Evolutionary conservation across 2,888 invertebrate genomes (phyloP), one percentile per base, ranked within the genome.

Genomic region (Agrochola litura): DNA sequence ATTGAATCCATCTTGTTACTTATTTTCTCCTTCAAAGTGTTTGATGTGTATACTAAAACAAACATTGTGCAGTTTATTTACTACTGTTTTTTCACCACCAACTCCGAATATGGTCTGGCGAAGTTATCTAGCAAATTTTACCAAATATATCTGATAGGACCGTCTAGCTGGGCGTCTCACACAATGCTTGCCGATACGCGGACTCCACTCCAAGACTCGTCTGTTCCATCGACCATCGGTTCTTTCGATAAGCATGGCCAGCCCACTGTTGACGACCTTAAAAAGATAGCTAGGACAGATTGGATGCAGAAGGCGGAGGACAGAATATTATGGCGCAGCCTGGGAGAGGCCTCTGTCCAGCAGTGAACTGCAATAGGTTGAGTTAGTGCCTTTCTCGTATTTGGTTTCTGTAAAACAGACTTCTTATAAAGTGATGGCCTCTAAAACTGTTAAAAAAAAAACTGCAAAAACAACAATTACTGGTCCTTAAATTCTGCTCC

Each of bases 401-500:
- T 22, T 14, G 9, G 19, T 30, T 9, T 10, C 30, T 1, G 9
- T 16, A 43, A 65, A 65, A 43, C 5, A 41, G 41, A 64, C 10
- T 65, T 64, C 14, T n/a, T 25, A 14, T 41, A n/a, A 14, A n/a
- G 22, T n/a, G 14, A 30, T 60, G 6, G 14, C 25, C 16, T 30
- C 30, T 19, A 16, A 19, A 30, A 30, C 16, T 30, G 19, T 25
- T n/a, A n/a, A n/a, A n/a, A 63, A 58, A 22, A 61, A 61, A 16
- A 12, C 6, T 49, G 4, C 14, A 43, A 30, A 22, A 52, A 56
- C 22, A 52, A 65, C 12, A 0, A 64, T 54, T 43, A 61, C 9
- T 46, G 25, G n/a, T 22, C 30, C 14, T 71, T 30, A 19, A 49
- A 22, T 22, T 60, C n/a, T 83, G 54, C 61, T 74, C 64, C 63